Base-by-base conservation (phyloP, 1,140 invertebrate genomes). In the Papilio polytes region DNA sequence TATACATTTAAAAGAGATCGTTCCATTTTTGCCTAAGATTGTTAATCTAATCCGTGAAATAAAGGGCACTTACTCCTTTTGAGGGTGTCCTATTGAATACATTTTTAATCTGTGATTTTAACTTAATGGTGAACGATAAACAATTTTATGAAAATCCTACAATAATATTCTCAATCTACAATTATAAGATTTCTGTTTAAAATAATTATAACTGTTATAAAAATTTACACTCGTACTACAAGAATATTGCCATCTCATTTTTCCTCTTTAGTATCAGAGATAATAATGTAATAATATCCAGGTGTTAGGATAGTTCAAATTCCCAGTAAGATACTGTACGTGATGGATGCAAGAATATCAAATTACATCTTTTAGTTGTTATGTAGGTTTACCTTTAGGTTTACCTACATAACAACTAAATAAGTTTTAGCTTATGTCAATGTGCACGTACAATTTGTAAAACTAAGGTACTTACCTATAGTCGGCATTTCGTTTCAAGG, bases 401-500 rank as follows among this genome's bases (percentile, higher is more conserved):
- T n/a, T n/a, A n/a, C n/a, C n/a, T n/a, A n/a, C n/a, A n/a, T n/a
- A n/a, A n/a, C n/a, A n/a, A n/a, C n/a, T n/a, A n/a, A n/a, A n/a
- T n/a, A n/a, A n/a, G n/a, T n/a, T n/a, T n/a, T 36, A 70, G 13
- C 26, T 70, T 31, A 3, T 31, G 26, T 31, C 3, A 31, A 70
- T 6, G 3, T 18, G 13, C 10, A 70, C 63, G 26, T 26, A 26
- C 10, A 63, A 3, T 63, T 9, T 26, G 20, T 63, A 63, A 63
- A 63, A 63, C 22, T 63, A 26, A 26, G 22, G 59, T 13, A 63
- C 56, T 63, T 26, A 70, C 22, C 80, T 82, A 83, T 80, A 78
- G 80, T 80, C 73, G 82, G 78, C 74, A 70, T 80, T 84, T 77
- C 36, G 63, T 74, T 82, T 18, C 85, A 87, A 86, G 86, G 85